Evolutionary conservation across 1,140 invertebrate species (phyloP).

Genomic region (Drosophila orena): DNA sequence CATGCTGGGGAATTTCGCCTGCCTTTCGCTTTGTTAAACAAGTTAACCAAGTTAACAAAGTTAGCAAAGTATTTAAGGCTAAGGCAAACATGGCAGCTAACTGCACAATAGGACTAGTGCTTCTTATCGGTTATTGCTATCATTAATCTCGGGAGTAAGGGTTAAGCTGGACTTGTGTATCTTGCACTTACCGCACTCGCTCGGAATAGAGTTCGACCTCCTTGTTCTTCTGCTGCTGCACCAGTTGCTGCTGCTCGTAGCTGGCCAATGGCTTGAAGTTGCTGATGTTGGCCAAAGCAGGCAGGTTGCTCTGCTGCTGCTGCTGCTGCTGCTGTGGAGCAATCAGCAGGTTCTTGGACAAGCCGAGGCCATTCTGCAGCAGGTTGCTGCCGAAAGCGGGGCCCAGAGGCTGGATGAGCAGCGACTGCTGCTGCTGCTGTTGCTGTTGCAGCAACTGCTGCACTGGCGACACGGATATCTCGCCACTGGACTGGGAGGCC

Average conservation of each 20-base stretch:
- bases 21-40: background rate
- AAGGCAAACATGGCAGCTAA: too few relatives aligned
- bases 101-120: background rate
- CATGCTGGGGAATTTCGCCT: slow-evolving; percentile 66
- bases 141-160: too few relatives aligned
- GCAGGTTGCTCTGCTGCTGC: slow-evolving; percentile 32
- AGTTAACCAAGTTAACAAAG: background rate
- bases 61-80: background rate
- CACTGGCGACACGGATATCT: slow-evolving; percentile 89
- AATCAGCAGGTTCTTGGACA: slow-evolving; percentile 55
- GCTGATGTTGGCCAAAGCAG: slow-evolving; percentile 70
- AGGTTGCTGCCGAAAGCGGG: slow-evolving; percentile 25
- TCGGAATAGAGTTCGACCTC: slow-evolving; percentile 93
- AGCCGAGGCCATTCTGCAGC: slow-evolving; percentile 54
- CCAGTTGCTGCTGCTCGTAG: slow-evolving; percentile 86
- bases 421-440: slow-evolving; percentile 42
- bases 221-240: slow-evolving; percentile 84
- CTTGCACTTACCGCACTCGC: slow-evolving; percentile 89
- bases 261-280: slow-evolving; percentile 85
- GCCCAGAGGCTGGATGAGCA: slow-evolving; percentile 37
- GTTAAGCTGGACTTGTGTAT: too few relatives aligned
- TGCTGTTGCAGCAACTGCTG: slow-evolving; percentile 84
- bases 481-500: slow-evolving; percentile 89
- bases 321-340: slow-evolving; percentile 23
- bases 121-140: background rate